Evolutionary conservation across 2,797 vertebrate genomes (phyloP).

Genomic region (Odontamblyopus lacepedii): DNA sequence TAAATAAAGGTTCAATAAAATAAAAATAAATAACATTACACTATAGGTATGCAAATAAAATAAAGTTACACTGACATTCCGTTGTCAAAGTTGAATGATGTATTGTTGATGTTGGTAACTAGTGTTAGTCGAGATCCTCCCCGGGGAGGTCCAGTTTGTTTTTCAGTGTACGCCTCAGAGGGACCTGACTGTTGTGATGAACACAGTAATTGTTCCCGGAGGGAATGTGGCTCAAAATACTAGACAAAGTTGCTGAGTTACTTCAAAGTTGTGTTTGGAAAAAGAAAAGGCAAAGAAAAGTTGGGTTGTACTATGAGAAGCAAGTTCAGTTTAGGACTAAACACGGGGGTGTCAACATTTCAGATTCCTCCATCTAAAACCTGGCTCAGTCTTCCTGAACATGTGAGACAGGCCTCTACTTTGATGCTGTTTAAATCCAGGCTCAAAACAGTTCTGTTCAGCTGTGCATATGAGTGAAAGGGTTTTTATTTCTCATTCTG

Average conservation of each 20-base stretch:
- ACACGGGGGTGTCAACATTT: no score
- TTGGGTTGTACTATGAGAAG: not conserved
- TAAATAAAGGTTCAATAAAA: no score
- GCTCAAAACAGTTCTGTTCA: no score
- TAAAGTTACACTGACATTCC: not conserved
- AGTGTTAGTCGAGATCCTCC: not conserved
- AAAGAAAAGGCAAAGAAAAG: not conserved
- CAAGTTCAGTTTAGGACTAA: no score
- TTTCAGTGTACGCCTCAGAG: not conserved
- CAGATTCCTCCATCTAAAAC: no score
- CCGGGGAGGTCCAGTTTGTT: not conserved
- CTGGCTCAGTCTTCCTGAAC: no score
- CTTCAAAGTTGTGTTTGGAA: not conserved
- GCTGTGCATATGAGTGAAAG: no score
- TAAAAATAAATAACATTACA: no score
- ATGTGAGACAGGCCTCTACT: no score
- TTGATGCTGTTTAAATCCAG: no score
- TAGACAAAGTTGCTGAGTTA: conserved; percentile 1
- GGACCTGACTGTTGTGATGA: not conserved
- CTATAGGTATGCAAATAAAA: not conserved
- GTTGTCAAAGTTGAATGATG: not conserved
- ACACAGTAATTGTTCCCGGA: conserved; percentile 3
- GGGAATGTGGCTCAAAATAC: not conserved
- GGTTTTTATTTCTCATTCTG: no score
- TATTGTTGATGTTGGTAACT: not conserved